phyloP scores from a whole-genome alignment of 2,888 invertebrate species.

The Fragum whitleyi region DNA sequence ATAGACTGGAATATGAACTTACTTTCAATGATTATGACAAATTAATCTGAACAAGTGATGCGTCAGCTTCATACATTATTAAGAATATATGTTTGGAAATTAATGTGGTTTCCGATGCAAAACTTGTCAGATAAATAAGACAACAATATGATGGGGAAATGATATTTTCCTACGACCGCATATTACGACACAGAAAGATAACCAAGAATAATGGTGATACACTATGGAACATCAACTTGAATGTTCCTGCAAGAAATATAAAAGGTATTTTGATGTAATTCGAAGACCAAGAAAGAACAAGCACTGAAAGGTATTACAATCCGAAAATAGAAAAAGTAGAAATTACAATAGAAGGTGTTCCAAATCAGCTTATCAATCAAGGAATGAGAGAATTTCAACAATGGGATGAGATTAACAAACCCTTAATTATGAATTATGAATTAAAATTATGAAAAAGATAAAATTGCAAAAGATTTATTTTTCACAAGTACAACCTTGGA shows the following conservation, averaged over 20 bases:
- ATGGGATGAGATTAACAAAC: conserved; percentile 58
- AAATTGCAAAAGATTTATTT: conserved; percentile 35
- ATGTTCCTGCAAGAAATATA: no score
- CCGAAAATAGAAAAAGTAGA: no score
- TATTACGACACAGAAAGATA: conserved; percentile 43
- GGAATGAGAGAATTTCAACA: conserved; percentile 58
- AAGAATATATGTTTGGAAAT: conserved; percentile 48
- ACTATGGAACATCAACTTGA: conserved; percentile 64
- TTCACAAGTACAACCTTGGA: conserved; percentile 2
- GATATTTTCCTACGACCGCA: no score
- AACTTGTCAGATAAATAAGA: no score
- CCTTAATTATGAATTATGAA: no score
- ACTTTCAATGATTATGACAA: conserved; percentile 36
- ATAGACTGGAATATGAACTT: no score
- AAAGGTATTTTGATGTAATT: conserved; percentile 56
- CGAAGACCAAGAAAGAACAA: conserved; percentile 39
- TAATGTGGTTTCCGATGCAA: conserved; percentile 43
- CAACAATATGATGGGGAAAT: conserved; percentile 45
- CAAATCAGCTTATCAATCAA: conserved; percentile 52
- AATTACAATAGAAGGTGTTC: no score
- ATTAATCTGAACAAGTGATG: conserved; percentile 45
- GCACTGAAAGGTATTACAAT: conserved; percentile 47
- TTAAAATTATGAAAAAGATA: no score
- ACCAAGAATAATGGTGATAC: conserved; percentile 53
- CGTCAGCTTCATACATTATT: conserved; percentile 44